Conservation (phyloP, 2,888 invertebrate species). For the Tolmerus cingulatus region DNA sequence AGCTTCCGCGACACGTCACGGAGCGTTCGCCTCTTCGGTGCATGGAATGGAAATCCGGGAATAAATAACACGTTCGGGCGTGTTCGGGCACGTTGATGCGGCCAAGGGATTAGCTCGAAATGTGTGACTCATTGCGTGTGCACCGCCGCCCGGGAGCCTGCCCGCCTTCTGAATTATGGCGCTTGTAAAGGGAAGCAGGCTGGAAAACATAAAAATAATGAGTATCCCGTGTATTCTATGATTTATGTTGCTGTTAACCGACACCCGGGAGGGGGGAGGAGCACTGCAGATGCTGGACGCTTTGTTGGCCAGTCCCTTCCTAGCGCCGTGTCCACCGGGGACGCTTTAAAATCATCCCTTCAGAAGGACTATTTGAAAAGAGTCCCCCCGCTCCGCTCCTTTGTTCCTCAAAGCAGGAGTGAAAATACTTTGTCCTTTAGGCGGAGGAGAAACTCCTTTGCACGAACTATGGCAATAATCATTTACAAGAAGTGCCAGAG, state of each 20-base stretch:
- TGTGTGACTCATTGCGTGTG: conserved; percentile 17
- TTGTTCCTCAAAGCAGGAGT: not conserved
- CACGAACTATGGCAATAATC: not conserved
- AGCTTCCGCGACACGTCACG: not conserved
- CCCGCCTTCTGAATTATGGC: not conserved
- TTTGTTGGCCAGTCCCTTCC: not conserved
- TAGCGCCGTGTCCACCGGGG: not conserved
- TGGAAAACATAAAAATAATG: conserved; percentile 20
- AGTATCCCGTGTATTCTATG: conserved; percentile 7
- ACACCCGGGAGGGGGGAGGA: not conserved
- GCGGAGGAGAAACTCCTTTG: not conserved
- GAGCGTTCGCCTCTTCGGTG: not conserved
- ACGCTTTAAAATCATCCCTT: not conserved
- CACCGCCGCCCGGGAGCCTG: not conserved
- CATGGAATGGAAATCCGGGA: not conserved
- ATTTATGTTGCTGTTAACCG: not conserved
- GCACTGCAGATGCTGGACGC: not conserved
- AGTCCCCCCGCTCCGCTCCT: not conserved
- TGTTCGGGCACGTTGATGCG: conserved; percentile 24
- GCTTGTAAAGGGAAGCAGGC: not conserved
- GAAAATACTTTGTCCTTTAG: not conserved
- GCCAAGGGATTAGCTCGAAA: conserved; percentile 10
- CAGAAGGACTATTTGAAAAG: not conserved
- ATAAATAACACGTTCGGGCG: conserved; percentile 25
- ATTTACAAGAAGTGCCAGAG: not conserved